Conservation (phyloP, 1,140 invertebrate species). For the Diorhabda carinulata region DNA sequence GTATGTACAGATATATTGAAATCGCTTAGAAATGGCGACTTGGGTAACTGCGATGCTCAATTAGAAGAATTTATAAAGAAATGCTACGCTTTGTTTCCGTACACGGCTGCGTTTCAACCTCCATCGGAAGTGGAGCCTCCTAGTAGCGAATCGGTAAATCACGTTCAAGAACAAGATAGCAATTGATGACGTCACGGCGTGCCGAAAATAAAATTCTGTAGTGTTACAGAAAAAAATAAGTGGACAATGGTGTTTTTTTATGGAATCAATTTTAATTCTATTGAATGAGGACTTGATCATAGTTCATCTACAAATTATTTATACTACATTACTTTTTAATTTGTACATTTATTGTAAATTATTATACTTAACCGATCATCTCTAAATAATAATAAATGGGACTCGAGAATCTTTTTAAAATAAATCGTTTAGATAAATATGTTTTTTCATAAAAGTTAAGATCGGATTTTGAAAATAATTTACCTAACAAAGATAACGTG, state of each 20-base stretch:
- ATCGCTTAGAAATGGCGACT: slow-evolving; percentile 70
- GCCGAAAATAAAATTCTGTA: slow-evolving; percentile 4
- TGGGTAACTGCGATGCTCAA: slow-evolving; percentile 67
- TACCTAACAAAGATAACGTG: neutral
- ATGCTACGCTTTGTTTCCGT: slow-evolving; percentile 72
- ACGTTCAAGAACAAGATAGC: slow-evolving; percentile 27
- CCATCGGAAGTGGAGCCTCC: slow-evolving; percentile 16
- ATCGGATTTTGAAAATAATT: too few relatives aligned
- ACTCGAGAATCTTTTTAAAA: neutral
- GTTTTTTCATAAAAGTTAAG: neutral
- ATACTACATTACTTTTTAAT: slow-evolving; percentile 26
- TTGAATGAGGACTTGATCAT: slow-evolving; percentile 8
- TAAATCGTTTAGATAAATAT: neutral
- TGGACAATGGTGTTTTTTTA: slow-evolving; percentile 28
- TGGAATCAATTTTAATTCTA: slow-evolving; percentile 1
- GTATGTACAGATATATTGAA: slow-evolving; percentile 75
- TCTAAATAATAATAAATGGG: neutral
- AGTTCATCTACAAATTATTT: slow-evolving; percentile 28
- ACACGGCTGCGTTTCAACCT: slow-evolving; percentile 62
- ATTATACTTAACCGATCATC: slow-evolving; percentile 18
- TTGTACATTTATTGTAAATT: slow-evolving; percentile 32
- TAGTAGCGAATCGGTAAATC: slow-evolving; percentile 23
- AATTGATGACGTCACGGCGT: slow-evolving; percentile 24
- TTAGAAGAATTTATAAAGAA: slow-evolving; percentile 64
- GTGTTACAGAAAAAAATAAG: neutral